Evolutionary conservation across 2,113 vertebrate genomes (phyloP).

Genomic region (Connochaetes taurinus): DNA sequence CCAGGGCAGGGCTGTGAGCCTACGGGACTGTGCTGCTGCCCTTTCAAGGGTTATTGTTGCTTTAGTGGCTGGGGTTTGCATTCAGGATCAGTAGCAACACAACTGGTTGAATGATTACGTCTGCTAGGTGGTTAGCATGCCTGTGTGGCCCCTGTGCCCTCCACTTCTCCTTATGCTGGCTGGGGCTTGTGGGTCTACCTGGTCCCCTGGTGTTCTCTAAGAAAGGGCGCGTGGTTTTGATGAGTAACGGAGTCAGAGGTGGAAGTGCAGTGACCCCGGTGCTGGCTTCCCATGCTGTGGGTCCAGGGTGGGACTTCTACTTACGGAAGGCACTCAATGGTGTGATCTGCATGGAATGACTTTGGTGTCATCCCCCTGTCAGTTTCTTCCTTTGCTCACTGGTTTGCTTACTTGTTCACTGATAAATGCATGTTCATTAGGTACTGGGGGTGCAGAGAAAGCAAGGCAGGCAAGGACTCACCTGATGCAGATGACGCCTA

Average conservation of each 20-base stretch:
- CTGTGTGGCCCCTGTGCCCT: not conserved
- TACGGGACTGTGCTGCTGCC: not conserved
- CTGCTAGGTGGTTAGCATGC: rapidly evolving
- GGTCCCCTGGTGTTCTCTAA: not conserved
- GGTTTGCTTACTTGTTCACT: rapidly evolving
- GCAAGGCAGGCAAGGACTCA: not conserved
- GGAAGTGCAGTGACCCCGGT: not conserved
- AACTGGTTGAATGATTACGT: rapidly evolving
- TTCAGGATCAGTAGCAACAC: not conserved
- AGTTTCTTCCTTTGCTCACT: not conserved
- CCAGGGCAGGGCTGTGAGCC: not conserved
- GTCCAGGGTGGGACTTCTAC: rapidly evolving
- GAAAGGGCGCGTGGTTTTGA: not conserved
- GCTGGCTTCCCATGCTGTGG: not conserved
- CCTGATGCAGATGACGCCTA: rapidly evolving
- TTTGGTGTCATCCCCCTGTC: not conserved
- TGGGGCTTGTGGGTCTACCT: not conserved
- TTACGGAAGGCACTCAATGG: not conserved
- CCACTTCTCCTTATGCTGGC: not conserved
- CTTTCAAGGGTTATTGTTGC: not conserved
- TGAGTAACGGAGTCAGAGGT: not conserved
- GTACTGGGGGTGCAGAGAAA: not conserved
- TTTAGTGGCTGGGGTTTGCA: not conserved
- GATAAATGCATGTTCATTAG: rapidly evolving
- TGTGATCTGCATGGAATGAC: not conserved